Base-by-base conservation (phyloP, 2,797 vertebrate species). In the Pseudopleuronectes americanus region DNA sequence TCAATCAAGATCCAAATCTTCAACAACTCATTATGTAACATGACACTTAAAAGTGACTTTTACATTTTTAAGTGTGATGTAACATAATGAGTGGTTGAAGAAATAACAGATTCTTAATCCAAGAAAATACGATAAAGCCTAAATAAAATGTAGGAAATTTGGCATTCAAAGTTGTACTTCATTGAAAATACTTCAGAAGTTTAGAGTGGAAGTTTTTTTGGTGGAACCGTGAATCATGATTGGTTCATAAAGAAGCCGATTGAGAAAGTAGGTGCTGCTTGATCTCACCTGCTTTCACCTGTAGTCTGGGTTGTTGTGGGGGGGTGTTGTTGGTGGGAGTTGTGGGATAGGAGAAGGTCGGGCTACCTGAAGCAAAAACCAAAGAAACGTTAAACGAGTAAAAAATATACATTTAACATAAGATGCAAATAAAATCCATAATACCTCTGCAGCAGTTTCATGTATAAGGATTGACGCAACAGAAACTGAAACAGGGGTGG, bases 231-330 rank as follows among this genome's bases (percentile, higher is more conserved):
- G 12, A 38, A 38, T 38, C 10, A 10, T 2, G 12, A 38, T 38
- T 13, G 36, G 36, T 38, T 3, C 12, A 12, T 13, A 3, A 38
- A 38, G 43, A 19, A 16, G 43, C 17, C 5, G 43, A 45, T 38
- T 38, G 36, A 38, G 36, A 43, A 48, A 0, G 24, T 8, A 47
- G 12, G 2, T 21, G 5, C 36, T 23, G 7, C 33, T 10, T 16
- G 63, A 12, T 47, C 93, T 92, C 74, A 96, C 95, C 95, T 86
- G 94, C 90, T 94, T 96, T 96, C 70, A 96, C 94, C 73, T 95
- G 93, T 79, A 93, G 85, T 76, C 94, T 88, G 31, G 90, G 47
- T 48, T 48, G 47, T 14, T 88, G 90, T 45, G 89, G 90, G 16
- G 92, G 91, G 33, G 93, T 91, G 86, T 45, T 91, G 87, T 77